Base-by-base conservation (phyloP, 2,888 invertebrate genomes). In the Orthosia gracilis region DNA sequence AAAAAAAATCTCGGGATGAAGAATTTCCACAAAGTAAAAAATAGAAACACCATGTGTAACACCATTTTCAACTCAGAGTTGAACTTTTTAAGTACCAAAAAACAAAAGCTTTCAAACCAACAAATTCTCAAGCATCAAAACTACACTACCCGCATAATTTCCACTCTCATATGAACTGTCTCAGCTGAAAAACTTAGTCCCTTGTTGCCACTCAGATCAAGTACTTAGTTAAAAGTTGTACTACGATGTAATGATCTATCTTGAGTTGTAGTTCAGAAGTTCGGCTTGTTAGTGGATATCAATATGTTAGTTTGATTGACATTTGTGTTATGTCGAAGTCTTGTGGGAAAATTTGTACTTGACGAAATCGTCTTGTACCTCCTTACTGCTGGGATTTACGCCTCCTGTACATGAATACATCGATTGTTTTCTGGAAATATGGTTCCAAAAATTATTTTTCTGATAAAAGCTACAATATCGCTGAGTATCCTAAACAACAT, bases 151-250 rank as follows among this genome's bases (percentile, higher is more conserved):
- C 50, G 52, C n/a, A 12, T 11, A 58, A 21, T 47, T 40, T 23
- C 23, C 21, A 47, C 67, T 64, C 55, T 57, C 31, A 70, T 68
- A 82, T 68, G 58, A 76, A 63, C 47, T 13, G 12, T 64, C 50
- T 49, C 54, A 67, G 59, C 47, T 23, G 61, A 76, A 77, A 80
- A 81, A 69, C 78, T 78, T 74, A 47, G 59, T 55, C 15, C 21
- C 57, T 47, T 64, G 62, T 80, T 76, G 70, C 68, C 66, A 74
- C 71, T 72, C 23, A 57, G 31, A 68, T 61, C 54, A 75, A 85
- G 75, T 69, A 67, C 77, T 78, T 86, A 68, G 76, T 85, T 85
- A 81, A 69, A 85, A 86, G 64, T 85, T 85, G 21, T 57, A 18
- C 58, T 18, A 47, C n/a, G 7, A 21, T 66, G 61, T 73, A 85